Percentiles rank a stretch among this genome's conserved stretches.
These are phyloP conservation scores for Parazoanthus darwini DNA, from an alignment of 92 coral and sea anemone genomes.

Conservation along the genomic window DNA sequence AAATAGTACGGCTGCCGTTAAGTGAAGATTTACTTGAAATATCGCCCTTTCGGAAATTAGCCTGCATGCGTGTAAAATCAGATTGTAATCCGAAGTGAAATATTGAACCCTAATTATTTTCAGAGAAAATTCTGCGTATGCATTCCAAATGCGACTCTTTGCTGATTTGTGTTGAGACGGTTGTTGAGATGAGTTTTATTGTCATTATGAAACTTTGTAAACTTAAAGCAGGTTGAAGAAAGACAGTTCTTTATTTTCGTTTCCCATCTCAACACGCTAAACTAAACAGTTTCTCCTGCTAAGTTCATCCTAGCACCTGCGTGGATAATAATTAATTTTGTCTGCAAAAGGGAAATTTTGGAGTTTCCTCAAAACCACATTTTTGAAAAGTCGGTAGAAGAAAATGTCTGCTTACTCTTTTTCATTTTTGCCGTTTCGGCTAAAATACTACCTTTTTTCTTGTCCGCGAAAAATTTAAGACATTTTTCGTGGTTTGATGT, in stretches of 20 bases:
- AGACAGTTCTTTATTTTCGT: slow-evolving; percentile 21
- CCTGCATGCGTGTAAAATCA: neutral
- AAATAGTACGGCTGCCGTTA: neutral
- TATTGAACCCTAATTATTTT: slow-evolving; percentile 6
- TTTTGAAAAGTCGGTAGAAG: neutral
- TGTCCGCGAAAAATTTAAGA: neutral
- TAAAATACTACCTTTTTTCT: neutral
- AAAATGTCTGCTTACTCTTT: neutral
- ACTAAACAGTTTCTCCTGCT: slow-evolving; percentile 29
- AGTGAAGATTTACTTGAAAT: neutral
- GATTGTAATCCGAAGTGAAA: slow-evolving; percentile 9
- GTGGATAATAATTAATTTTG: slow-evolving; percentile 31
- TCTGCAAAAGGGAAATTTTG: slow-evolving; percentile 23
- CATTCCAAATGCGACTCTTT: neutral
- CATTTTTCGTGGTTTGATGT: neutral
- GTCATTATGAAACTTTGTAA: neutral
- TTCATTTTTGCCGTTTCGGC: neutral
- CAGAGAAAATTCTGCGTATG: neutral
- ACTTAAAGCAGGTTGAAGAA: slow-evolving; percentile 10
- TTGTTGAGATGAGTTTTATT: neutral
- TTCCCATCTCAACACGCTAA: slow-evolving; percentile 27
- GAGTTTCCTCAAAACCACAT: slow-evolving; percentile 24
- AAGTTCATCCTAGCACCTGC: slow-evolving; percentile 21
- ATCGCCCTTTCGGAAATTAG: slow-evolving; percentile 13
- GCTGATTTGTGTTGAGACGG: slow-evolving; percentile 4